Evolutionary conservation across 2,888 invertebrate genomes (phyloP).

Genomic region (Pristionchus mayeri): DNA sequence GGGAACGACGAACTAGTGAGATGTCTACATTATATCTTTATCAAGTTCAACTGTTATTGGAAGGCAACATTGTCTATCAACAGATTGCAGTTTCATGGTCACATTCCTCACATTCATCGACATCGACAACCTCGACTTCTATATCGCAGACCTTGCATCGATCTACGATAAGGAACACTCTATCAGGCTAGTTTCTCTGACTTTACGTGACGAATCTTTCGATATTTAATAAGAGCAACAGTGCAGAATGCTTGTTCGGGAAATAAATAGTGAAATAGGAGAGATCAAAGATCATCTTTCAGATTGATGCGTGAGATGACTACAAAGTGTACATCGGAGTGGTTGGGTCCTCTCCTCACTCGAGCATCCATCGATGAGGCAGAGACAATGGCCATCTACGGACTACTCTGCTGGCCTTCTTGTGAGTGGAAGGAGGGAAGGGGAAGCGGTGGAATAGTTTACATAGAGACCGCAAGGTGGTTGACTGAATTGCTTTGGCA

Average conservation of each 20-base stretch:
- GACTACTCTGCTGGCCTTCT: conserved; percentile 36
- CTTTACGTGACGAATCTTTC: no score
- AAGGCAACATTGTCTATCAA: background rate
- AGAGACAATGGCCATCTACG: conserved; percentile 29
- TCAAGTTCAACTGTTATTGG: background rate
- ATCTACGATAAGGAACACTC: conserved; percentile 18
- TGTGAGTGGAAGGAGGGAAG: conserved; percentile 7
- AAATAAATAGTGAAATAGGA: no score
- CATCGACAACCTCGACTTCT: conserved; percentile 33
- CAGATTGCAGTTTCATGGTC: conserved; percentile 34
- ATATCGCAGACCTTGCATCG: background rate
- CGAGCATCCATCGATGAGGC: conserved; percentile 26
- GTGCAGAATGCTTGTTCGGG: no score
- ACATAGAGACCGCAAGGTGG: no score
- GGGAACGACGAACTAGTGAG: background rate
- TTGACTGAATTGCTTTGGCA: no score
- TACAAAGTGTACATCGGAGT: background rate
- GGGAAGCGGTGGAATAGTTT: background rate
- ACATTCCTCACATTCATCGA: conserved; percentile 25
- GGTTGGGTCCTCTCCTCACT: conserved; percentile 18
- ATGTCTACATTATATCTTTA: background rate
- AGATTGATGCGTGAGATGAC: conserved; percentile 34
- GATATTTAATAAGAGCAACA: no score
- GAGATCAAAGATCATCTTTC: background rate
- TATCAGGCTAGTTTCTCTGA: background rate